phyloP scores from a whole-genome alignment of 1,140 invertebrate species.

The Glomeris maerens region DNA sequence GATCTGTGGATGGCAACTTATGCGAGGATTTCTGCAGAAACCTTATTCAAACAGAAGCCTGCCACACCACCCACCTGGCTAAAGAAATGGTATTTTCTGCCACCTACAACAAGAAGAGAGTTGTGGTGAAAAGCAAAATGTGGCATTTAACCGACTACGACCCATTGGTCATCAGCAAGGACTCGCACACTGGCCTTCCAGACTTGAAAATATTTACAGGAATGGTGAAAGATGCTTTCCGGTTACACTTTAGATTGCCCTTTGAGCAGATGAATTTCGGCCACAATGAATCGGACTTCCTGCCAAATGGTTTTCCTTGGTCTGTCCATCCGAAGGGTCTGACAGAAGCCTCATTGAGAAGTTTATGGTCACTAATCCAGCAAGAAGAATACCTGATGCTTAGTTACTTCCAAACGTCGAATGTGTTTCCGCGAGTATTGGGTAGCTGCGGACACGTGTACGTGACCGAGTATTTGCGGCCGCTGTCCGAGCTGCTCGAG shows the following conservation, averaged over 20 bases:
- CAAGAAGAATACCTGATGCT: conserved; percentile 27
- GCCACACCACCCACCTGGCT: conserved; percentile 22
- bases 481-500: conserved; percentile 19
- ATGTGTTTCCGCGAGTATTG: conserved; percentile 23
- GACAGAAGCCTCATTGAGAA: conserved; percentile 16
- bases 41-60: conserved; percentile 18
- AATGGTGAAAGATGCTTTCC: conserved; percentile 12
- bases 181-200: neutral
- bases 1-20: conserved; percentile 21
- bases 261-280: conserved; percentile 18
- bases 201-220: conserved; percentile 1
- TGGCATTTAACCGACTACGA: conserved; percentile 4
- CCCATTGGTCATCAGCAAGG: neutral
- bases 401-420: conserved; percentile 18
- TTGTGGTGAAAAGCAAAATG: conserved; percentile 16
- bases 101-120: conserved; percentile 7
- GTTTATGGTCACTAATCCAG: conserved; percentile 24
- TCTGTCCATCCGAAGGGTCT: conserved; percentile 2
- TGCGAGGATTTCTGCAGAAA: conserved; percentile 22
- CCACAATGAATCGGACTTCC: conserved; percentile 15
- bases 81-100: conserved; percentile 22
- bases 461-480: conserved; percentile 23
- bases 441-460: conserved; percentile 29
- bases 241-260: conserved; percentile 12
- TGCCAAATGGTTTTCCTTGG: conserved; percentile 4